Conservation (phyloP, 2,797 vertebrate species). For the Cynodonichthys magdalenae region DNA sequence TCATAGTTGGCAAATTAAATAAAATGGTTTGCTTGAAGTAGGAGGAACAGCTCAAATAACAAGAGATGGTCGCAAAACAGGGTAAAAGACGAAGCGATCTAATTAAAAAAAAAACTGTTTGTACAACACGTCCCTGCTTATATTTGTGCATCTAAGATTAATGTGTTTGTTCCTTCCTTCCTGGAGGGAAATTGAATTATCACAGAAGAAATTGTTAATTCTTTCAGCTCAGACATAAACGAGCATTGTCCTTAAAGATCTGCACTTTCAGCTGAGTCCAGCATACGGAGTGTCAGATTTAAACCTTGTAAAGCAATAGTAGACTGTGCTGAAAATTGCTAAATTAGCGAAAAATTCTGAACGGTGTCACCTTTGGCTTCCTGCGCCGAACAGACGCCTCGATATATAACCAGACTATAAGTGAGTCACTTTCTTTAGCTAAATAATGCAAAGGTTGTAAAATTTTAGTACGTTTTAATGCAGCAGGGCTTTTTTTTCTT, state of each 20-base stretch:
- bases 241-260: slow-evolving; percentile 33
- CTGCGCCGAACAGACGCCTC: background rate
- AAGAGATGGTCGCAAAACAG: slow-evolving; percentile 6
- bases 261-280: slow-evolving; percentile 11
- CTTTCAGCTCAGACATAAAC: slow-evolving; percentile 41
- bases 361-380: slow-evolving; percentile 1
- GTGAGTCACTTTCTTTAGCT: slow-evolving; percentile 2
- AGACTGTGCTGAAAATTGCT: slow-evolving; percentile 12
- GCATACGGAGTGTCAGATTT: slow-evolving; percentile 7
- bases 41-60: slow-evolving; percentile 33
- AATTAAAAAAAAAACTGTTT: background rate
- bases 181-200: slow-evolving; percentile 54
- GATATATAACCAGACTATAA: slow-evolving; percentile 3
- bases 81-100: slow-evolving; percentile 2
- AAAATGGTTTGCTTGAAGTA: slow-evolving; percentile 30
- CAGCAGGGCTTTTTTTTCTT: background rate
- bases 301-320: slow-evolving; percentile 10
- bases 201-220: slow-evolving; percentile 52
- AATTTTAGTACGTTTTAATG: slow-evolving; percentile 7
- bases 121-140: slow-evolving; percentile 9
- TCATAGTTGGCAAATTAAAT: slow-evolving; percentile 27
- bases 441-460: slow-evolving; percentile 6
- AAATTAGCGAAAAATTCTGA: background rate
- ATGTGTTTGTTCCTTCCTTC: slow-evolving; percentile 37
- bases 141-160: slow-evolving; percentile 22